Evolutionary conservation across 2,888 invertebrate species (phyloP).

Genomic region (Litoditis marina): DNA sequence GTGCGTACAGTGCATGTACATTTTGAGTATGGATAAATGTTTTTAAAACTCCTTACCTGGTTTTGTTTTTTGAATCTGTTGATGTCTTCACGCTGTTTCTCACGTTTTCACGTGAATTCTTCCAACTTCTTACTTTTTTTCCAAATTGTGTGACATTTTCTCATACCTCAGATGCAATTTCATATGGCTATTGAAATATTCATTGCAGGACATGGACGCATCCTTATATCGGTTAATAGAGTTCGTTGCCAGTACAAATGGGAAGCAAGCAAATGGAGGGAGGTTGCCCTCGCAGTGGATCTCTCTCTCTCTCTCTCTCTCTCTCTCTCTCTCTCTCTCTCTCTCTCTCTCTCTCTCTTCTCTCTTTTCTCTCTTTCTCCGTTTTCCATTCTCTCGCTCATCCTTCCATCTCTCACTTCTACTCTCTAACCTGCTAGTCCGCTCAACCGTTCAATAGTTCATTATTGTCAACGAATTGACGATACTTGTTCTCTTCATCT

Average conservation of each 20-base stretch:
- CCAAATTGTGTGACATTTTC: too few species aligned
- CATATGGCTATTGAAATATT: slow-evolving; percentile 12
- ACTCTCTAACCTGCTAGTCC: background rate
- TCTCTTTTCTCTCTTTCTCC: background rate
- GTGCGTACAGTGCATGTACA: too few species aligned
- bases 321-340: background rate
- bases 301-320: background rate
- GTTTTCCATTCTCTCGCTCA: background rate
- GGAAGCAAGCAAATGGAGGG: too few species aligned
- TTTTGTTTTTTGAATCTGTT: too few species aligned
- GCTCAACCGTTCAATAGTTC: background rate
- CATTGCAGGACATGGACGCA: slow-evolving; percentile 16
- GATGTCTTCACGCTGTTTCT: too few species aligned
- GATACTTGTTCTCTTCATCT: background rate
- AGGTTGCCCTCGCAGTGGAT: background rate
- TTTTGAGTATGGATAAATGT: too few species aligned
- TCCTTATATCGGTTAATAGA: slow-evolving; percentile 17
- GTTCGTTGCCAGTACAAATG: too few species aligned
- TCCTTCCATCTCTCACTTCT: background rate
- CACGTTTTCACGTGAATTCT: too few species aligned
- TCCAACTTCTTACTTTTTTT: too few species aligned
- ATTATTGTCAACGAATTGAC: too few species aligned
- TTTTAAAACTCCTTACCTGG: too few species aligned
- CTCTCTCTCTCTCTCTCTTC: background rate
- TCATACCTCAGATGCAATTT: too few species aligned